Evolutionary conservation across 1,140 invertebrate genomes (phyloP).

Genomic region (Catajapyx aquilonaris): DNA sequence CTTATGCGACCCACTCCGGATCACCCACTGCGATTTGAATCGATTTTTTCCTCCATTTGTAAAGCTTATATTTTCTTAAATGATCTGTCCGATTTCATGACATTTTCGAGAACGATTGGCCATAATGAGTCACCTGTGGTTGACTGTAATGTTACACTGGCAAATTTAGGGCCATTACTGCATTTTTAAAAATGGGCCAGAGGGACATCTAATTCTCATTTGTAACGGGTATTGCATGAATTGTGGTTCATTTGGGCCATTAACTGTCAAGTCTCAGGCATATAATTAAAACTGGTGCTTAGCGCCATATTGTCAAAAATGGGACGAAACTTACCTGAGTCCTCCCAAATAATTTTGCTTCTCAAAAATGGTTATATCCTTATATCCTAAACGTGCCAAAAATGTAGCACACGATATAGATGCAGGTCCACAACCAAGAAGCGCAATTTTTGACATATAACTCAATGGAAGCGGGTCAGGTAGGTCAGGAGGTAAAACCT

Average conservation of each 20-base stretch:
- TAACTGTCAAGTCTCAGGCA: too few relatives aligned
- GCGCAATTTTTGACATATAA: conserved; percentile 55
- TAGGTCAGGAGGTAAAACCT: conserved; percentile 49
- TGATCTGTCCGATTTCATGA: neutral
- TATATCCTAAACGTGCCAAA: conserved; percentile 77
- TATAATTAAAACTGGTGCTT: too few relatives aligned
- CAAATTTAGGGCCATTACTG: too few relatives aligned
- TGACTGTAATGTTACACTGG: too few relatives aligned
- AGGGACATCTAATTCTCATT: too few relatives aligned
- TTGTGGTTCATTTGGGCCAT: too few relatives aligned
- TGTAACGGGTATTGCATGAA: too few relatives aligned
- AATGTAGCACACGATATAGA: conserved; percentile 95
- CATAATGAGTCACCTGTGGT: too few relatives aligned
- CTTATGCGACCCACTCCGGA: neutral
- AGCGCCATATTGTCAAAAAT: too few relatives aligned
- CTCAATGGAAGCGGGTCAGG: conserved; percentile 27
- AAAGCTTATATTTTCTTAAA: neutral
- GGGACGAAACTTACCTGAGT: conserved; percentile 43
- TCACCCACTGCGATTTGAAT: neutral
- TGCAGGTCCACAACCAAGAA: conserved; percentile 87
- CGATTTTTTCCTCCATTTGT: conserved; percentile 1
- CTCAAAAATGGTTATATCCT: conserved; percentile 81
- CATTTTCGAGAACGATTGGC: too few relatives aligned
- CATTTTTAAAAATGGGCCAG: too few relatives aligned
- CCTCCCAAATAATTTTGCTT: conserved; percentile 72